Evolutionary conservation across 1,140 invertebrate species (phyloP).

Genomic region (Sycophila sp.): DNA sequence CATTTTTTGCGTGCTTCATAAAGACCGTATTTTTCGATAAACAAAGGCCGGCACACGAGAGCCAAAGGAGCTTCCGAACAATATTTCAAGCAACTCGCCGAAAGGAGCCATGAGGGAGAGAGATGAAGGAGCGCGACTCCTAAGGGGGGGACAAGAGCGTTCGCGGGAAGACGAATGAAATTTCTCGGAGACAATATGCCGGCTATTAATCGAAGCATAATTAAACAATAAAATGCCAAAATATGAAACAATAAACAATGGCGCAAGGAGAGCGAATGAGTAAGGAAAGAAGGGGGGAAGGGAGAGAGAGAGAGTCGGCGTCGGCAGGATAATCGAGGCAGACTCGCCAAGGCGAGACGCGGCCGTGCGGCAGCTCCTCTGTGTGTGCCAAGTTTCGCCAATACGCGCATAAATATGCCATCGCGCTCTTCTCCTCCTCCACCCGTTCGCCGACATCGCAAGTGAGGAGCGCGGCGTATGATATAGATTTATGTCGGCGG

Average conservation of each 20-base stretch:
- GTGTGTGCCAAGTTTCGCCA: constrained; percentile 27
- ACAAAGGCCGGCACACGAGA: constrained; percentile 10
- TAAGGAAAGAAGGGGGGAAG: background rate
- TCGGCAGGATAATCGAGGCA: background rate
- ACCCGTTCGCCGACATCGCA: background rate
- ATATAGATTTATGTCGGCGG: constrained; percentile 44
- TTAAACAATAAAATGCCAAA: constrained; percentile 41
- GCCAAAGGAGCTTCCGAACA: constrained; percentile 9
- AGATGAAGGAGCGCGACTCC: background rate
- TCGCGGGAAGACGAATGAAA: constrained; percentile 1
- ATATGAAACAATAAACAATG: constrained; percentile 41
- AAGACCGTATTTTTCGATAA: constrained; percentile 11
- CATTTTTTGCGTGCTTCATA: constrained; percentile 30
- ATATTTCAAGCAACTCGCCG: background rate
- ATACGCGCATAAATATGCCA: constrained; percentile 39
- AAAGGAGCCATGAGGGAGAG: background rate
- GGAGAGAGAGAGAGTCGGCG: background rate
- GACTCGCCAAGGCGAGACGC: background rate
- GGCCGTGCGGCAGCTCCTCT: background rate
- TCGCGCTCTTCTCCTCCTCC: constrained; percentile 18
- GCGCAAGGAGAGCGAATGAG: background rate
- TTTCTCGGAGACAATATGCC: constrained; percentile 31
- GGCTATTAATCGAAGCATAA: constrained; percentile 31
- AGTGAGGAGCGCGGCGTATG: constrained; percentile 45
- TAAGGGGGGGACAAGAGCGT: background rate